phyloP scores from a whole-genome alignment of 2,797 vertebrate genomes.

The Glossophaga mutica region DNA sequence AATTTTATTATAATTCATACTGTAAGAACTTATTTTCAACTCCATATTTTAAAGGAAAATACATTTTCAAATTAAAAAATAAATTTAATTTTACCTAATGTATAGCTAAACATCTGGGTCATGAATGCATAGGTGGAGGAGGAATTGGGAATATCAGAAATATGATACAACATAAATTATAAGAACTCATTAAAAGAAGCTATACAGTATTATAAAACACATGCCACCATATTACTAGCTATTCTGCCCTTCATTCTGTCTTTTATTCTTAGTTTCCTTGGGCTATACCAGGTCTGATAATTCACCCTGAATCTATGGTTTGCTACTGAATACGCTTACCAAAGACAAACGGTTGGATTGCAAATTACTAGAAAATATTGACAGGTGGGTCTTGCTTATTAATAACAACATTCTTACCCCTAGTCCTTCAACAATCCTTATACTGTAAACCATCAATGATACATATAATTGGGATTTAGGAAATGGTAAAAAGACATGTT shows the following conservation, averaged over 20 bases:
- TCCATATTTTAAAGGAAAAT: background rate
- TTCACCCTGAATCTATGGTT: background rate
- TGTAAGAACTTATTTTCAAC: background rate
- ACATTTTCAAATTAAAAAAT: background rate
- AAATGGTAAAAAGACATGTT: background rate
- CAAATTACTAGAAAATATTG: background rate
- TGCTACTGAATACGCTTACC: background rate
- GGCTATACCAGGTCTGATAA: background rate
- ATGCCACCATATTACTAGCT: background rate
- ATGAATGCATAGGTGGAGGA: background rate
- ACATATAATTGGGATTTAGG: background rate
- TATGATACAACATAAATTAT: background rate
- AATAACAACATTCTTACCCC: background rate
- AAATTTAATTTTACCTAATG: background rate
- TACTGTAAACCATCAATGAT: background rate
- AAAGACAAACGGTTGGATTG: background rate
- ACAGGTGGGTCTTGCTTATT: background rate
- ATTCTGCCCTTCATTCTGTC: background rate
- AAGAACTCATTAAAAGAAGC: background rate
- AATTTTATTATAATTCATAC: background rate
- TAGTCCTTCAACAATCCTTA: background rate
- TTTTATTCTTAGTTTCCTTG: background rate
- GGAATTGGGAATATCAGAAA: background rate
- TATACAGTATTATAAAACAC: background rate
- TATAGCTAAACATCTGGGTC: background rate